phyloP scores from a whole-genome alignment of 1,140 invertebrate genomes.

The Archegozetes longisetosus region DNA sequence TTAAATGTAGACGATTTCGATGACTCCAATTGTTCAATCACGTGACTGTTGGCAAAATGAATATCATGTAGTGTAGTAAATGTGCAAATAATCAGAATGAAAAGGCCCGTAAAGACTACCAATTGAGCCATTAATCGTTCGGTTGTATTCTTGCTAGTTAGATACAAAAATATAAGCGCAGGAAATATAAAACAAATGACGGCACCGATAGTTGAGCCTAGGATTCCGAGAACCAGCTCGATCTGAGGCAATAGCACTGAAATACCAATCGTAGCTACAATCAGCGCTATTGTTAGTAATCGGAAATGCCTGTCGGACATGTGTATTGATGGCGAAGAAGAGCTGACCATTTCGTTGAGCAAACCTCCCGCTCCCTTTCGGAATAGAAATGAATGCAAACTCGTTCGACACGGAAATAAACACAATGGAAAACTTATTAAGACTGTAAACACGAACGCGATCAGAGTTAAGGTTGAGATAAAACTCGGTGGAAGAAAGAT shows the following conservation, averaged over 20 bases:
- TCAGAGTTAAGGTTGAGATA: conserved; percentile 67
- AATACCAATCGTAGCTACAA: conserved; percentile 22
- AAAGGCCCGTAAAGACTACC: conserved; percentile 17
- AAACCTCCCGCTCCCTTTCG: neutral
- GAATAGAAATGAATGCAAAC: conserved; percentile 66
- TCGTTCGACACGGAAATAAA: conserved; percentile 86
- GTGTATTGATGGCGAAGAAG: conserved; percentile 7
- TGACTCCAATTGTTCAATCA: neutral
- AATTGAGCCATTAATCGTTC: conserved; percentile 25
- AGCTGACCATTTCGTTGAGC: conserved; percentile 10
- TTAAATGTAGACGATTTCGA: no score
- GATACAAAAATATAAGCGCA: conserved; percentile 41
- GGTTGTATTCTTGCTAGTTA: conserved; percentile 31
- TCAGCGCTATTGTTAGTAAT: conserved; percentile 20
- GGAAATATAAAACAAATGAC: conserved; percentile 84
- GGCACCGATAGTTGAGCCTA: conserved; percentile 88
- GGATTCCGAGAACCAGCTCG: conserved; percentile 75
- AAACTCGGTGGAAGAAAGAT: conserved; percentile 61
- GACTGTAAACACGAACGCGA: conserved; percentile 84
- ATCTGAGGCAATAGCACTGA: conserved; percentile 62
- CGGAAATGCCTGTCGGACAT: conserved; percentile 24
- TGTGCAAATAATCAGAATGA: conserved; percentile 21
- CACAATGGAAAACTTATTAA: conserved; percentile 90
- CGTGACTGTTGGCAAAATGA: conserved; percentile 3
- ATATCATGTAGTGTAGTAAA: conserved; percentile 18